Conservation (phyloP, 92 coral and sea anemone species). For the Epizoanthus illoricatus region DNA sequence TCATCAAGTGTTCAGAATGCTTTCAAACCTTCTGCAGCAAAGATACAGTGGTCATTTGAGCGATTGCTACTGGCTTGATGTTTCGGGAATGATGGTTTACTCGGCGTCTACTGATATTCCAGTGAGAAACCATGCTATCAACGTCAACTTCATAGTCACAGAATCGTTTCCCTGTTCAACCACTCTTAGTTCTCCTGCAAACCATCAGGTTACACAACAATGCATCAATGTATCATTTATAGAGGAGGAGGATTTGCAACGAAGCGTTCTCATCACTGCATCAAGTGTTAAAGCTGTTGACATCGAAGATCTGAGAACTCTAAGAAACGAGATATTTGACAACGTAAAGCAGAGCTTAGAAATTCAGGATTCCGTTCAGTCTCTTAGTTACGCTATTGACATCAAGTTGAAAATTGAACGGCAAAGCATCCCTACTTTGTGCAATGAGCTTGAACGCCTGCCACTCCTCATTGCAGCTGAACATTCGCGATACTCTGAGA, state of each 20-base stretch:
- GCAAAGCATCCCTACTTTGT: slow-evolving; percentile 11
- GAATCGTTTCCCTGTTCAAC: not conserved
- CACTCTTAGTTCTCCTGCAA: not conserved
- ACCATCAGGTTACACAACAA: not conserved
- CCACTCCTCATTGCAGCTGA: not conserved
- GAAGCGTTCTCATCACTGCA: not conserved
- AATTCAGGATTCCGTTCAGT: not conserved
- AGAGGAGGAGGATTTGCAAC: not conserved
- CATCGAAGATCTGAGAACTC: not conserved
- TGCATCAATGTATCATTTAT: not conserved
- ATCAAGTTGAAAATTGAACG: not conserved
- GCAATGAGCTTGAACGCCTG: not conserved
- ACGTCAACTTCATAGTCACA: not conserved
- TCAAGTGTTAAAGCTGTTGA: not conserved
- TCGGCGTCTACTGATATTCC: not conserved
- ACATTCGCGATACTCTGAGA: not conserved
- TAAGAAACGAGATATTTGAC: not conserved
- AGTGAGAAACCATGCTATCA: not conserved
- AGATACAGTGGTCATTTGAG: not conserved
- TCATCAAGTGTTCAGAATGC: not conserved
- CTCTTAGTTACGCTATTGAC: not conserved
- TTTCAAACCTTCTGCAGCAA: not conserved
- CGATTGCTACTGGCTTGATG: not conserved
- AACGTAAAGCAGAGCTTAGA: not conserved
- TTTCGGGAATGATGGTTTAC: not conserved